Conservation (phyloP, 2,797 vertebrate species). For the Eospalax fontanierii region DNA sequence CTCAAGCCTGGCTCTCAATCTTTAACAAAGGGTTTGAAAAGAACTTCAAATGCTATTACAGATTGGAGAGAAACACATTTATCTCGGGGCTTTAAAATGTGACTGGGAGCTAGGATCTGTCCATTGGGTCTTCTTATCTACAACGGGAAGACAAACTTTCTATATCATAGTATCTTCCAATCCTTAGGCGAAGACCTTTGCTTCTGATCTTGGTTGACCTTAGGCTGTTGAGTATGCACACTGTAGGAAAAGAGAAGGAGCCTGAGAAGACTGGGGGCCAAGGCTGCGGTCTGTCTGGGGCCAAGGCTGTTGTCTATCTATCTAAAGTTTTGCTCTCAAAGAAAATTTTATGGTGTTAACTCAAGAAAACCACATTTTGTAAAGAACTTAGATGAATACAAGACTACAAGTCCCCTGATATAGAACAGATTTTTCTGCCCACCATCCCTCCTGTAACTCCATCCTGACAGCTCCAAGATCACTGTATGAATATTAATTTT, state of each 20-base stretch:
- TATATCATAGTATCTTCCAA: background rate
- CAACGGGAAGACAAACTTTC: background rate
- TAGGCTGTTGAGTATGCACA: background rate
- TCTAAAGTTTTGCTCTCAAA: slow-evolving; percentile 18
- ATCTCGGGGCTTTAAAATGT: background rate
- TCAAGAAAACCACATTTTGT: background rate
- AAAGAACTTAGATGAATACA: slow-evolving; percentile 3
- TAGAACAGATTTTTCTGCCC: background rate
- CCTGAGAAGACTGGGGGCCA: rapidly evolving
- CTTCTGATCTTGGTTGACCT: background rate
- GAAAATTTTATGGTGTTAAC: background rate
- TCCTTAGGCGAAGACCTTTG: background rate
- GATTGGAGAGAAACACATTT: slow-evolving; percentile 1
- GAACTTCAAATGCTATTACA: slow-evolving; percentile 3
- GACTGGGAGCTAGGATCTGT: background rate
- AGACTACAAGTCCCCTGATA: background rate
- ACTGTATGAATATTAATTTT: background rate
- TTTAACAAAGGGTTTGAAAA: slow-evolving; percentile 39
- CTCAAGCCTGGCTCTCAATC: background rate
- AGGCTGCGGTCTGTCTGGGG: background rate
- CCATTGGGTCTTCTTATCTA: background rate
- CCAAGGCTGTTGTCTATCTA: background rate
- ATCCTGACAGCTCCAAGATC: background rate
- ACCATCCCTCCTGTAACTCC: rapidly evolving
- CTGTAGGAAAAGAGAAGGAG: background rate